Percentiles rank a stretch among this genome's conserved stretches.
Evolutionary conservation across 2,797 vertebrate genomes (phyloP).

Genomic region (Chloroceryle amazona): DNA sequence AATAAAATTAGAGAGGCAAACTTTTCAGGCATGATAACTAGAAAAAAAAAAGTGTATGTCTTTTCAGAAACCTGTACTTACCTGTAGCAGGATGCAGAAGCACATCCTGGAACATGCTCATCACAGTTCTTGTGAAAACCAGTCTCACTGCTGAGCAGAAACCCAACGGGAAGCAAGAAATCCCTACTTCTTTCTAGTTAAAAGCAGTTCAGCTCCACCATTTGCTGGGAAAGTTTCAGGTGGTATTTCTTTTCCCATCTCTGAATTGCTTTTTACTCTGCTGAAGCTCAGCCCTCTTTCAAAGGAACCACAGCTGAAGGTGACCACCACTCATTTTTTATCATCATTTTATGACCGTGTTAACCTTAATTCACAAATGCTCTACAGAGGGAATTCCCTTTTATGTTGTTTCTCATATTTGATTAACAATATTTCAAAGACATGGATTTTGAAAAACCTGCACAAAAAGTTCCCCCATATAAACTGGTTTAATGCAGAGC

Average conservation of each 20-base stretch:
- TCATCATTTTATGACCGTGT: background rate
- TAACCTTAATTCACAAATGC: slow-evolving; percentile 11
- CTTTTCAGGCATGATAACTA: background rate
- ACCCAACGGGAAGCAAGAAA: background rate
- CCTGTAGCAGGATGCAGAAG: background rate
- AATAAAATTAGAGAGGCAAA: background rate
- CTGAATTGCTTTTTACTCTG: background rate
- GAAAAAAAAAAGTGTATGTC: background rate
- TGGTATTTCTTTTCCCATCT: background rate
- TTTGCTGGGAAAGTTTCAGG: background rate
- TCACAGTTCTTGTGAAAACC: background rate
- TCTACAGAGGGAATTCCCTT: background rate
- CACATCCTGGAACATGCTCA: background rate
- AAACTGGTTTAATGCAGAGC: background rate
- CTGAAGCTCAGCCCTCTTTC: background rate
- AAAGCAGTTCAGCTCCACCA: background rate
- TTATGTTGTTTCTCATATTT: background rate
- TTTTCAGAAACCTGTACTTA: background rate
- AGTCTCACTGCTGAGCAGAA: background rate
- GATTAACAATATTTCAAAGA: background rate
- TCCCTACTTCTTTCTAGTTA: background rate
- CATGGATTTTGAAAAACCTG: background rate
- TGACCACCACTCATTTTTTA: background rate
- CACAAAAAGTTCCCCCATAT: background rate
- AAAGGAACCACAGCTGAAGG: slow-evolving; percentile 6